Evolutionary conservation across 2,113 vertebrate species (phyloP), one percentile per base, ranked within the genome.

Genomic region (Hypocryptadius cinnamomeus): DNA sequence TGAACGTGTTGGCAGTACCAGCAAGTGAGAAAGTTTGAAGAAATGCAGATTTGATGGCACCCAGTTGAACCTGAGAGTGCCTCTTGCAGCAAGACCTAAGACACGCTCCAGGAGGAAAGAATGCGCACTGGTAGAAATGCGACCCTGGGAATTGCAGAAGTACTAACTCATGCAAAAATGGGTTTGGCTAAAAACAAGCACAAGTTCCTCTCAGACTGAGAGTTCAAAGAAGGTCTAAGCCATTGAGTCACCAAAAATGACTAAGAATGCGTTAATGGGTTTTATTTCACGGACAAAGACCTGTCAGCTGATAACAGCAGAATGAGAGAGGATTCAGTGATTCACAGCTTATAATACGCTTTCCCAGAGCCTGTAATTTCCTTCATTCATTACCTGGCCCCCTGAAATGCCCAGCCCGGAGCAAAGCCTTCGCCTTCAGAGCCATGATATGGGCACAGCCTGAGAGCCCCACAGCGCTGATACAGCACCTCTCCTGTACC

Each of bases 161-260:
- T 53, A 56, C 11, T 18, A 79, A 93, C 27, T 33, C 21, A 51
- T 15, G 39, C 27, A 72, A 79, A 86, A 73, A 27, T 1, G 7
- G 27, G 35, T 87, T 79, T 85, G 40, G 45, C 44, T 82, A 40
- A 73, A 76, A 79, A 31, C 48, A 84, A 76, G 13, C 31, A 37
- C 9, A 54, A 40, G 50, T 45, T 48, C 31, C 56, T 54, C 9
- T 60, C 21, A 64, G 47, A 69, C 10, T 2, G 8, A 53, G 78
- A 91, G 79, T 74, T 80, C 7, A 1, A 57, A 89, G 42, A 89
- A 85, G 40, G 47, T 51, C 64, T 77, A 70, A 37, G 54, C 35
- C 71, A 87, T 87, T 94, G 81, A 91, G 78, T 86, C 94, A 94
- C 64, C 68, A 50, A 84, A 87, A 81, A 87, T 68, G 18, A 91